phyloP scores from a whole-genome alignment of 2,888 invertebrate species.

The Pecten maximus region DNA sequence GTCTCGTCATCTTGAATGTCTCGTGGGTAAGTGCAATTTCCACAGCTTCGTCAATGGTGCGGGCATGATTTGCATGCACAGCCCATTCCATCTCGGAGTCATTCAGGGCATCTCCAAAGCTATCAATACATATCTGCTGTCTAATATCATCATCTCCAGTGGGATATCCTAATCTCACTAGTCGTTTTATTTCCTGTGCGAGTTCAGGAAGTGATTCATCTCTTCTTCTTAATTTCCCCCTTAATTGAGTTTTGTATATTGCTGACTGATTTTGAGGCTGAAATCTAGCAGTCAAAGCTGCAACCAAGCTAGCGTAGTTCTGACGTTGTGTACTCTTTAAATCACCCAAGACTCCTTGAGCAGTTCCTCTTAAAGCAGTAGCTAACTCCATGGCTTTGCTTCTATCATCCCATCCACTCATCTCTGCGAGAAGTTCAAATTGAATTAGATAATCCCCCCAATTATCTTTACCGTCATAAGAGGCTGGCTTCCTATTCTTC shows the following conservation, averaged over 20 bases:
- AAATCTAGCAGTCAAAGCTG: conserved; percentile 40
- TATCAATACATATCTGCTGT: conserved; percentile 31
- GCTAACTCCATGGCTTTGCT: conserved; percentile 44
- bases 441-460: conserved; percentile 45
- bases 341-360: conserved; percentile 43
- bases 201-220: conserved; percentile 44
- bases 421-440: conserved; percentile 40
- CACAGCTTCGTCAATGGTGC: conserved; percentile 34
- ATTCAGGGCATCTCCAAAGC: conserved; percentile 40
- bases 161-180: conserved; percentile 39
- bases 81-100: conserved; percentile 37
- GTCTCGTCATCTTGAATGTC: conserved; percentile 30
- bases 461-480: conserved; percentile 40
- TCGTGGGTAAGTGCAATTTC: conserved; percentile 14
- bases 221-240: conserved; percentile 2
- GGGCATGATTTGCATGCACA: conserved; percentile 36
- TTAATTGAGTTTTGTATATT: conserved; percentile 42
- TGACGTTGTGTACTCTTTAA: neutral
- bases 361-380: conserved; percentile 42
- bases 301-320: conserved; percentile 39
- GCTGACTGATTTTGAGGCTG: conserved; percentile 41
- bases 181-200: conserved; percentile 41
- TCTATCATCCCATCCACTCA: conserved; percentile 39
- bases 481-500: conserved; percentile 28
- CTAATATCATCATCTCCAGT: conserved; percentile 21